Conservation (phyloP, 1,140 invertebrate species). For the Galleria mellonella region DNA sequence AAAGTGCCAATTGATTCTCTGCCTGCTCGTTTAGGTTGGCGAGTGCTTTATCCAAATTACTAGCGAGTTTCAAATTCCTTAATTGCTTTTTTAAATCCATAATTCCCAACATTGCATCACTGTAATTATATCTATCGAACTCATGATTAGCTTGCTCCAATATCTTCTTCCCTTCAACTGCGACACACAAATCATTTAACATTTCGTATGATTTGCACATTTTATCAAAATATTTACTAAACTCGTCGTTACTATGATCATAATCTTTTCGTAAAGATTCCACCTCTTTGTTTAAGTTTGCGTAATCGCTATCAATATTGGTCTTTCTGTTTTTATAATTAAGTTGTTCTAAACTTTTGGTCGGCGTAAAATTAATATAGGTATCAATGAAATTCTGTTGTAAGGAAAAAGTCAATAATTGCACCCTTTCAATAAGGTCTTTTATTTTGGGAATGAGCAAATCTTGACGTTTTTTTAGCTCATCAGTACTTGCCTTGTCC, state of each 20-base stretch:
- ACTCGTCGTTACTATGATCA: slow-evolving; percentile 35
- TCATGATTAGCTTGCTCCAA: slow-evolving; percentile 48
- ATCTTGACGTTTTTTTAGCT: slow-evolving; percentile 39
- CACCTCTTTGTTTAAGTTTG: slow-evolving; percentile 32
- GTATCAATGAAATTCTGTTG: slow-evolving; percentile 59
- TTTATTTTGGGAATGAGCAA: slow-evolving; percentile 37
- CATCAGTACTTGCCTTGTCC: slow-evolving; percentile 34
- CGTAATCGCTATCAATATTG: slow-evolving; percentile 38
- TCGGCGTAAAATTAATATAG: slow-evolving; percentile 44
- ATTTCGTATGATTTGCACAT: slow-evolving; percentile 26
- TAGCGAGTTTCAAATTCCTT: slow-evolving; percentile 39
- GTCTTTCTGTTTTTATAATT: slow-evolving; percentile 54
- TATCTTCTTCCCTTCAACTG: slow-evolving; percentile 37
- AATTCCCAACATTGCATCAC: slow-evolving; percentile 42
- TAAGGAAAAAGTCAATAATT: slow-evolving; percentile 51
- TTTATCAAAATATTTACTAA: slow-evolving; percentile 33
- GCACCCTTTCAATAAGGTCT: slow-evolving; percentile 48
- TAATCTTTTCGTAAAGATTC: slow-evolving; percentile 23
- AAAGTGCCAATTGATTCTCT: slow-evolving; percentile 50
- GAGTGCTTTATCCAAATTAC: slow-evolving; percentile 37
- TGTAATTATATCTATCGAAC: slow-evolving; percentile 46
- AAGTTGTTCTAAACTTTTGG: slow-evolving; percentile 56
- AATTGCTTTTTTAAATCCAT: slow-evolving; percentile 40
- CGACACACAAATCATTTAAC: slow-evolving; percentile 41
- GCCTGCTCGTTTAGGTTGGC: slow-evolving; percentile 34